Evolutionary conservation across 2,113 vertebrate genomes (phyloP).

Genomic region (Merops nubicus): DNA sequence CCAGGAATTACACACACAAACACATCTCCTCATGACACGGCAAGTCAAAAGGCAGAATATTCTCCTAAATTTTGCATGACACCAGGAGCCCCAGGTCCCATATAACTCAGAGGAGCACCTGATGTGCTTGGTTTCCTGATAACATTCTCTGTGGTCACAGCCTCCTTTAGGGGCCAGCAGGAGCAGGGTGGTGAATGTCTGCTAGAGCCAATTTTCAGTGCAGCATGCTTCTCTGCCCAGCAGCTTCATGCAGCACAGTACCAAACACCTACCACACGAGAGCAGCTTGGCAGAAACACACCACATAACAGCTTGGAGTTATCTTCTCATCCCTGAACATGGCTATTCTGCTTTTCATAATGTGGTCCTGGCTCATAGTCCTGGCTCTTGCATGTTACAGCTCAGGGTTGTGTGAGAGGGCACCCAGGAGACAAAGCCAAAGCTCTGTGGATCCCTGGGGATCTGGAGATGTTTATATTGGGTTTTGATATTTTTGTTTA

Average conservation of each 20-base stretch:
- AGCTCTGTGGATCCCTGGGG: not conserved
- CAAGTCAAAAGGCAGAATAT: not conserved
- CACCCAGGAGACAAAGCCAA: not conserved
- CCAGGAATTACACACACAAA: not conserved
- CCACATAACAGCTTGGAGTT: not conserved
- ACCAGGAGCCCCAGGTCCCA: not conserved
- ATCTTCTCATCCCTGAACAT: accelerated
- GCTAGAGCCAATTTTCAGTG: not conserved
- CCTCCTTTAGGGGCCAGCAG: not conserved
- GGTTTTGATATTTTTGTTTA: too few species aligned
- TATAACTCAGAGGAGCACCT: not conserved
- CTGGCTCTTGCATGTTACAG: not conserved
- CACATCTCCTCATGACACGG: accelerated
- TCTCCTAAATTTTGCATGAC: not conserved
- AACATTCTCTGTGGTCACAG: not conserved
- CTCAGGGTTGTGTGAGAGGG: not conserved
- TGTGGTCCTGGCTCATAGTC: not conserved
- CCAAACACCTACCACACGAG: not conserved
- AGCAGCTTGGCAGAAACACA: not conserved
- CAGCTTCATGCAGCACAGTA: not conserved
- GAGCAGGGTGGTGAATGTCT: not conserved
- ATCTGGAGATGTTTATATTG: not conserved
- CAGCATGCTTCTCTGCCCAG: not conserved
- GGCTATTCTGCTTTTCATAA: not conserved
- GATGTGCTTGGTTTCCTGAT: not conserved